Percentiles rank a stretch among this genome's conserved stretches.
Evolutionary conservation across 2,797 vertebrate species (phyloP).

Genomic region (Denticeps clupeoides): DNA sequence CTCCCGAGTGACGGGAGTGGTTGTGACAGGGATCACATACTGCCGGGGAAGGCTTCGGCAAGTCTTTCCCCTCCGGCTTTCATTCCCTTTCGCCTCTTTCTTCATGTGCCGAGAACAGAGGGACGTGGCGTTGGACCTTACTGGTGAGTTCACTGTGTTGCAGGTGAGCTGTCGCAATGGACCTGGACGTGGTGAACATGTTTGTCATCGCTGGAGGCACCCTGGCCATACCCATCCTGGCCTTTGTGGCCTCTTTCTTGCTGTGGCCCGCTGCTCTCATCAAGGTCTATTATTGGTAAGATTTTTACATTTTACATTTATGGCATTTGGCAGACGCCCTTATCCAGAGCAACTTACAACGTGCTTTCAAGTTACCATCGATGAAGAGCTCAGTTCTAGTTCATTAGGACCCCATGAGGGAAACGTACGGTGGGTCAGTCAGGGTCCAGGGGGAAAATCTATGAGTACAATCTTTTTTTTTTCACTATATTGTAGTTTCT

Average conservation of each 20-base stretch:
- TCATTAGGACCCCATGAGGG: no score
- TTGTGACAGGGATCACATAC: slow-evolving; percentile 8
- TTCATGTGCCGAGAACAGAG: no score
- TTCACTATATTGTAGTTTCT: no score
- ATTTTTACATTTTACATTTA: neutral
- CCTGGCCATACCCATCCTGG: slow-evolving; percentile 70
- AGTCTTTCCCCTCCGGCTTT: neutral
- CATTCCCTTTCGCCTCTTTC: neutral
- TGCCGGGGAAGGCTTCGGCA: neutral
- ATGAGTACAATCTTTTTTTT: no score
- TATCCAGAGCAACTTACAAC: no score
- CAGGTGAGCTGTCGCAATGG: slow-evolving; percentile 48
- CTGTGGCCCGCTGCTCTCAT: slow-evolving; percentile 72
- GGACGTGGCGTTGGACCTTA: neutral
- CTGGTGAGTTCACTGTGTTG: neutral
- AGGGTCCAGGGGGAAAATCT: no score
- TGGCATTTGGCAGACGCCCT: no score
- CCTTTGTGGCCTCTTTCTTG: slow-evolving; percentile 69
- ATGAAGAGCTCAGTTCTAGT: no score
- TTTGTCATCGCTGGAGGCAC: slow-evolving; percentile 67
- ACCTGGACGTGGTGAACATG: slow-evolving; percentile 69
- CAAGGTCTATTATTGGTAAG: slow-evolving; percentile 75
- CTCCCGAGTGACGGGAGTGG: slow-evolving; percentile 3
- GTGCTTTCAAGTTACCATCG: no score
- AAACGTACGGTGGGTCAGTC: no score